These are phyloP conservation scores for Cyclargus thomasi DNA, from an alignment of 1,140 invertebrate genomes.

Conservation along the genomic window DNA sequence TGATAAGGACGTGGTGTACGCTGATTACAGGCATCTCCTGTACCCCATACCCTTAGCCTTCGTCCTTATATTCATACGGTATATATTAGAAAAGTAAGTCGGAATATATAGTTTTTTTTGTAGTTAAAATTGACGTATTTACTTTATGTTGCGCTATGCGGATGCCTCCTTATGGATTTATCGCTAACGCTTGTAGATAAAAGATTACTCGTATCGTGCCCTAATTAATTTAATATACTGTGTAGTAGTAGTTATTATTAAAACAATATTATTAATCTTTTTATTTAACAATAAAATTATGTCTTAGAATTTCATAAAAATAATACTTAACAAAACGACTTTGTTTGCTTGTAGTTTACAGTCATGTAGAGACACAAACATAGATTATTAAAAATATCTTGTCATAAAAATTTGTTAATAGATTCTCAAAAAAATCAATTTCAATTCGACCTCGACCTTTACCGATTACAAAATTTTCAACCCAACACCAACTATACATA, in stretches of 20 bases:
- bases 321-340: no score
- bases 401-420: no score
- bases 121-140: slow-evolving; percentile 13
- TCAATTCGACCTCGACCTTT: no score
- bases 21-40: slow-evolving; percentile 87
- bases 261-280: no score
- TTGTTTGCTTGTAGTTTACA: no score
- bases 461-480: no score
- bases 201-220: slow-evolving; percentile 14
- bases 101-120: background rate
- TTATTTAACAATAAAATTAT: no score
- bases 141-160: slow-evolving; percentile 24
- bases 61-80: slow-evolving; percentile 83
- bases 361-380: no score
- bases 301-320: no score
- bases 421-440: no score
- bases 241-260: background rate
- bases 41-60: slow-evolving; percentile 89
- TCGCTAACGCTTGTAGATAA: slow-evolving; percentile 22
- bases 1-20: slow-evolving; percentile 84
- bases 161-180: slow-evolving; percentile 25
- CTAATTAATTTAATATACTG: slow-evolving; percentile 17
- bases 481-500: no score
- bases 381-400: no score
- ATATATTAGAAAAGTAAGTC: slow-evolving; percentile 87